Base-by-base conservation (phyloP, 1,140 invertebrate genomes). In the Leptestheria dahalacensis region DNA sequence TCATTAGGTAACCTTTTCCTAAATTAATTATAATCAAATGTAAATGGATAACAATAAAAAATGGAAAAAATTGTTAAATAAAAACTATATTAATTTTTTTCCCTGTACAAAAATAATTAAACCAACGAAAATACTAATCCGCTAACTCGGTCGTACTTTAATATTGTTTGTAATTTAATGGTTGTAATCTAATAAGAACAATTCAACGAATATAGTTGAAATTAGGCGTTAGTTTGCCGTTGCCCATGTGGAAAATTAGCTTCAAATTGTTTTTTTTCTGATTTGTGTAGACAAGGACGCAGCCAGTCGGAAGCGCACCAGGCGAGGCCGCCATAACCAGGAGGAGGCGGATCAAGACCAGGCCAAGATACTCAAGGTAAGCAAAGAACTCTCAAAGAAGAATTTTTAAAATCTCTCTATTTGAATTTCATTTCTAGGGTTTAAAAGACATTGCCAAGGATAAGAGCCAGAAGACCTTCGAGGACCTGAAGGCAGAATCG, bases 371-470 rank as follows among this genome's bases (percentile, higher is more conserved):
- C 75, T 97, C 1, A 92, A 93, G 74, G 81, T 82, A 68, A 41
- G n/a, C 23, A n/a, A 11, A 57, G 0, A 2, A 24, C 11, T 52
- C 29, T 52, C 1, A 3, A 26, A 2, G n/a, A 12, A 24, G 23
- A 48, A 2, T 48, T 52, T 52, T n/a, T n/a, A n/a, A n/a, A n/a
- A n/a, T n/a, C n/a, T 18, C 15, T 11, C 63, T 57, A 15, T 48
- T 51, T 4, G 2, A 15, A 6, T 49, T 58, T 49, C 47, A 54
- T 60, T 46, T 55, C 48, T 64, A 80, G 77, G 91, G 94, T 48
- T 97, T 98, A 94, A 93, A 95, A 75, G 93, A 97, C 68, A 83
- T 97, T 61, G 93, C 93, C 12, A 92, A 91, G 73, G 89, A 91
- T 28, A 88, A 89, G 69, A 81, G 86, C 65, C 76, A 78, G 62